A percentile compares a stretch with the other conserved stretches of the same genome.
phyloP scores from a whole-genome alignment of 2,797 vertebrate species.

The Danio choprae region DNA sequence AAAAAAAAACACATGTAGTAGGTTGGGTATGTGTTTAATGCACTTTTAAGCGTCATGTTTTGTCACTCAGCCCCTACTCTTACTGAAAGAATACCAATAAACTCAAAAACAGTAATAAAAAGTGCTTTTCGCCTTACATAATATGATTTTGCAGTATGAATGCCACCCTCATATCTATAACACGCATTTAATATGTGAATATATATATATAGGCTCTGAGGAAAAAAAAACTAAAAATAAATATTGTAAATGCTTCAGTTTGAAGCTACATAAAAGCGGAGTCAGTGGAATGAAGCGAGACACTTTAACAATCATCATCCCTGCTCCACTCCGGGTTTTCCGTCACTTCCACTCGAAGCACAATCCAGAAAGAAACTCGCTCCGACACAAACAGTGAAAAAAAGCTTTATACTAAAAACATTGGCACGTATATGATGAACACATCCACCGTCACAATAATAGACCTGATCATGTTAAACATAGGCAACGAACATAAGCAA shows the following conservation, averaged over 20 bases:
- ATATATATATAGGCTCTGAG: too few relatives aligned
- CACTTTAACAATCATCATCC: background rate
- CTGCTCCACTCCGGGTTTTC: background rate
- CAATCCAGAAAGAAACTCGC: conserved; percentile 13
- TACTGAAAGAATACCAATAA: too few relatives aligned
- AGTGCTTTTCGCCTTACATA: background rate
- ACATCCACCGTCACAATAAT: too few relatives aligned
- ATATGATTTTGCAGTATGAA: too few relatives aligned
- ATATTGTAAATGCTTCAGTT: too few relatives aligned
- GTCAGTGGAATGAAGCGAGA: background rate
- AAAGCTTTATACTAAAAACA: background rate
- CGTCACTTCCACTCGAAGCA: background rate
- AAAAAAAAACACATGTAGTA: too few relatives aligned
- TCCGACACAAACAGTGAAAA: background rate
- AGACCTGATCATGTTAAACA: background rate
- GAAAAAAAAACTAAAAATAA: too few relatives aligned
- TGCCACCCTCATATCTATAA: background rate
- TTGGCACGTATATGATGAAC: background rate
- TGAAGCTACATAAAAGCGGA: too few relatives aligned
- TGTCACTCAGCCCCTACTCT: too few relatives aligned
- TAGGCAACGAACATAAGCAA: background rate
- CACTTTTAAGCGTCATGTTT: too few relatives aligned
- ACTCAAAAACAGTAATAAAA: too few relatives aligned
- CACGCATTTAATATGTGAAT: background rate
- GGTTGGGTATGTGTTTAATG: too few relatives aligned